Base-by-base conservation (phyloP, 2,797 vertebrate species). In the Pachyuromys duprasi region DNA sequence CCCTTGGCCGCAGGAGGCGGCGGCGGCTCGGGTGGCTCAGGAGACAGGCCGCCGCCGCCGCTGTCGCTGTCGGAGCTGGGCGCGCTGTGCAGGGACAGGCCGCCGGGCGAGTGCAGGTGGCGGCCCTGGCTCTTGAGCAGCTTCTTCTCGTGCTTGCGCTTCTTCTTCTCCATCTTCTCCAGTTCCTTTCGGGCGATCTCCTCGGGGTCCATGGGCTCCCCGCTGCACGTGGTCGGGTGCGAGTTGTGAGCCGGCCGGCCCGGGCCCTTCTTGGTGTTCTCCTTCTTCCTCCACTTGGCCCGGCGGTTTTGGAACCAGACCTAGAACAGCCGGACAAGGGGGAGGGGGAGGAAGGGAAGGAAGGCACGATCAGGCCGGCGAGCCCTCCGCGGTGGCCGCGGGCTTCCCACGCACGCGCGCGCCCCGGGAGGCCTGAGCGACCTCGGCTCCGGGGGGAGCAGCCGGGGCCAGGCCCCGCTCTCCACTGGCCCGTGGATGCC, bases 221-320 rank as follows among this genome's bases (percentile, higher is more conserved):
- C 99, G 98, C 99, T 99, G 99, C 99, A 99, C 91, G 99, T 99
- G 96, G 99, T 99, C 49, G 99, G 99, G 97, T 99, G 99, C 0
- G 99, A 99, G 99, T 99, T 99, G 99, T 99, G 99, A 8, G 99
- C 99, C 49, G 99, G 99, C 98, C 99, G 98, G 92, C 99, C 99
- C 0, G 99, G 99, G 84, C 99, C 99, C 57, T 99, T 99, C 98
- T 99, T 99, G 26, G 99, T 99, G 98, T 99, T 99, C 90, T 99
- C 99, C 97, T 99, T 99, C 98, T 99, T 99, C 97, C 99, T 99
- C 99, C 99, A 99, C 96, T 99, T 99, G 97, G 99, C 99, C 98
- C 99, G 99, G 96, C 99, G 99, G 96, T 99, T 99, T 98, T 99
- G 99, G 98, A 99, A 99, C 99, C 99, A 99, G 36, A 99, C 99